These are phyloP conservation scores for Apogon talboti DNA, from an alignment of 2,797 vertebrate species.

Conservation along the genomic window DNA sequence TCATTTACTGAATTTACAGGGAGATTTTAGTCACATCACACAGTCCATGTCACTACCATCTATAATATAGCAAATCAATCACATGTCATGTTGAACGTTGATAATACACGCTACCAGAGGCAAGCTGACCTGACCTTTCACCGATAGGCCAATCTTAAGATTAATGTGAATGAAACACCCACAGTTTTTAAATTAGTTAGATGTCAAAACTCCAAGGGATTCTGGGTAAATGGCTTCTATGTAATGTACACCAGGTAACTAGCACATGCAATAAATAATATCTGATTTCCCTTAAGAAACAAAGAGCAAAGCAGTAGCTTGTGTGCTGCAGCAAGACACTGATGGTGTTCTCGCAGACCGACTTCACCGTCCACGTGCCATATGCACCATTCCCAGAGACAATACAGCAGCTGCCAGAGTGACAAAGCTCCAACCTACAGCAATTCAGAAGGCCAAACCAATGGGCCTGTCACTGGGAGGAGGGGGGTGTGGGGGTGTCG, in stretches of 20 bases:
- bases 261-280: constrained; percentile 24
- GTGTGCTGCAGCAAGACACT: constrained; percentile 36
- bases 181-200: constrained; percentile 16
- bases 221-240: neutral
- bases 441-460: constrained; percentile 58
- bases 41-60: no score
- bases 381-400: constrained; percentile 73
- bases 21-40: no score
- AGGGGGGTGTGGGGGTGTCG: constrained; percentile 20
- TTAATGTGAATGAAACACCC: constrained; percentile 3
- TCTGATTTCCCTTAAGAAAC: constrained; percentile 35
- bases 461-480: constrained; percentile 54
- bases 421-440: constrained; percentile 73
- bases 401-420: constrained; percentile 81
- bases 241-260: constrained; percentile 22
- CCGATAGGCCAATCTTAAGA: constrained; percentile 14
- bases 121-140: constrained; percentile 9
- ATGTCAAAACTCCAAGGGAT: constrained; percentile 12
- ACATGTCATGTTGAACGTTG: neutral
- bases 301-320: constrained; percentile 26
- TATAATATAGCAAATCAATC: neutral
- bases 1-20: no score
- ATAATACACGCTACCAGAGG: neutral
- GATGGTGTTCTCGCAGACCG: constrained; percentile 34
- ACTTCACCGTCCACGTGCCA: constrained; percentile 70